Evolutionary conservation across 2,888 invertebrate genomes (phyloP).

Genomic region (Cheilosia soror): DNA sequence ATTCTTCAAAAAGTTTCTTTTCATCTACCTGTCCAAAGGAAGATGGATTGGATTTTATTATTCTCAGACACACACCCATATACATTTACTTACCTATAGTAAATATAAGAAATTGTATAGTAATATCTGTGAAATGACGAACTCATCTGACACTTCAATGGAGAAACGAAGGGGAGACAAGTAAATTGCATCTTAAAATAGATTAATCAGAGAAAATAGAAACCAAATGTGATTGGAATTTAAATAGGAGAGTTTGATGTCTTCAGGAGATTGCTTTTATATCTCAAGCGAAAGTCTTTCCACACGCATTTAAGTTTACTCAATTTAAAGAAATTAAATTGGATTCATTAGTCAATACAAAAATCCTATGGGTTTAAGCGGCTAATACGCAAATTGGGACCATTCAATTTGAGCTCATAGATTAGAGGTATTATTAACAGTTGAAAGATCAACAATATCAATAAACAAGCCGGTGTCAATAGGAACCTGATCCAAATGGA

Average conservation of each 20-base stretch:
- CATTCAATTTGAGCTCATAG: no score
- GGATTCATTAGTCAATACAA: background rate
- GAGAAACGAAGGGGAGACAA: background rate
- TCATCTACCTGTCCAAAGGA: slow-evolving; percentile 17
- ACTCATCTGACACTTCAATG: background rate
- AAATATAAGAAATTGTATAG: background rate
- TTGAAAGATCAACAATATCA: no score
- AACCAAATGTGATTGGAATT: slow-evolving; percentile 28
- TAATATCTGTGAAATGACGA: background rate
- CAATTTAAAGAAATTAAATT: background rate
- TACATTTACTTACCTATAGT: background rate
- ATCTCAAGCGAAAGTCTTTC: slow-evolving; percentile 3
- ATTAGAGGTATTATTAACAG: no score
- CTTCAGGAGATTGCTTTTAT: background rate
- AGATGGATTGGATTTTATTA: slow-evolving; percentile 24
- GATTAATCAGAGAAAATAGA: slow-evolving; percentile 18
- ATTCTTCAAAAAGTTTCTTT: slow-evolving; percentile 8
- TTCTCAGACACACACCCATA: background rate
- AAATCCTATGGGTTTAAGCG: no score
- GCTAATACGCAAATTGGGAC: no score
- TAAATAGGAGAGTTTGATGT: slow-evolving; percentile 8
- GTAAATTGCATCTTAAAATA: slow-evolving; percentile 14
- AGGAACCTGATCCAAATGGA: no score
- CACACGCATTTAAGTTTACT: background rate
- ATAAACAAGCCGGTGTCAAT: no score